These are phyloP conservation scores for Dysdera silvatica DNA, from an alignment of 1,140 invertebrate species.

Conservation along the genomic window DNA sequence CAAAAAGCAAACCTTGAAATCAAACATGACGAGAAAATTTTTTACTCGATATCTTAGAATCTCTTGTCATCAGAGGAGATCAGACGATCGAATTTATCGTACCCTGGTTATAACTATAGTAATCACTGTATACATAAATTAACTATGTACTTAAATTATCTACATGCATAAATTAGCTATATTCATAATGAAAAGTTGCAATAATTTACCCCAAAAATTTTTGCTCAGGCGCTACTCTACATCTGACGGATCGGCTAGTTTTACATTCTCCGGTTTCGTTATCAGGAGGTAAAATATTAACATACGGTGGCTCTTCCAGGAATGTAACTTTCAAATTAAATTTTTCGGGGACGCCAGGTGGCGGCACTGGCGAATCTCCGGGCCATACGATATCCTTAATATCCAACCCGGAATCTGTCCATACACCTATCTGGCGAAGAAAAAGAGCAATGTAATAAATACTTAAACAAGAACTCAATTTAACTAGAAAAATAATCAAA, in stretches of 20 bases:
- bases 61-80: no score
- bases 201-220: slow-evolving; percentile 17
- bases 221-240: slow-evolving; percentile 47
- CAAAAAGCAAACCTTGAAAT: no score
- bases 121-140: no score
- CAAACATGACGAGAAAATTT: no score
- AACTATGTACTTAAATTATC: no score
- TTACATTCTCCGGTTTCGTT: slow-evolving; percentile 68
- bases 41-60: no score
- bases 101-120: no score
- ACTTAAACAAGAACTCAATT: no score
- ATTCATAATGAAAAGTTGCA: no score
- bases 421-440: slow-evolving; percentile 69
- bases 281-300: slow-evolving; percentile 80
- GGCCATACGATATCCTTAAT: slow-evolving; percentile 99
- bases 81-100: no score
- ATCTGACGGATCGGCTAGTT: slow-evolving; percentile 70
- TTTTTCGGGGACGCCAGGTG: slow-evolving; percentile 92
- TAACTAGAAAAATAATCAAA: no score
- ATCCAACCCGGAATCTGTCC: slow-evolving; percentile 75
- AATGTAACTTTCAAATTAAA: slow-evolving; percentile 93
- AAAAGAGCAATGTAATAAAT: no score
- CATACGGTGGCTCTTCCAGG: slow-evolving; percentile 91
- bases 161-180: not conserved
- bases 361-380: slow-evolving; percentile 85